Evolutionary conservation across 2,797 vertebrate species (phyloP), one percentile per base, ranked within the genome.

Genomic region (Danio kyathit): DNA sequence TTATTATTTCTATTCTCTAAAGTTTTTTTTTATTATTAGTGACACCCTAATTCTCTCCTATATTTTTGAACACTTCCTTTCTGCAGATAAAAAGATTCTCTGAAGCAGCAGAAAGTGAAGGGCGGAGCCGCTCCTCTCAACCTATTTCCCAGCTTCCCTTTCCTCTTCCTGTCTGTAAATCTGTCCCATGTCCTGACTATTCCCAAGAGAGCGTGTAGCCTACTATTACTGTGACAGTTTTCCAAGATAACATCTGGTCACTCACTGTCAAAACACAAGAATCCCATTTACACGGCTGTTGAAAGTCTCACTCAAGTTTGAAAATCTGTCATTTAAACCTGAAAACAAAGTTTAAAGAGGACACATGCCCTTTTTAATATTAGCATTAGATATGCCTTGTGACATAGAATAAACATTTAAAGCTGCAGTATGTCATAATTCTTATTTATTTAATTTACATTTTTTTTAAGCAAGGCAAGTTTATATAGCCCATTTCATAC

Each of bases 121-220:
- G 46, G 49, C 12, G 9, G 9, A 52, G 49, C 49, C 10, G 52
- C 14, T 52, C 0, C 11, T 52, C 12, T 52, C 14, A 13, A 52
- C 49, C 49, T 13, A 52, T 52, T 52, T 52, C 49, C 12, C 49
- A 71, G 57, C 56, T 80, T 74, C 75, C 67, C 54, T 59, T 80
- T 81, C 49, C 49, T 52, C 52, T 84, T 84, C 83, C 83, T 74
- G 83, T 79, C 60, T 38, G 73, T 59, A 84, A 83, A 79, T 73
- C 54, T 73, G 75, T 84, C 74, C 78, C 59, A 41, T 80, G 85
- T 78, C 80, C 80, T 74, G 38, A 51, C 46, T 56, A 61, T 84
- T 52, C 79, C 66, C 78, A 72, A 17, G 72, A 82, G 74, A 79
- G 43, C 16, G 21, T 29, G 41, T 41, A 59, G 29, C 38, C 52